Evolutionary conservation across 2,797 vertebrate species (phyloP), one percentile per base, ranked within the genome.

Genomic region (Poecilia gillii): DNA sequence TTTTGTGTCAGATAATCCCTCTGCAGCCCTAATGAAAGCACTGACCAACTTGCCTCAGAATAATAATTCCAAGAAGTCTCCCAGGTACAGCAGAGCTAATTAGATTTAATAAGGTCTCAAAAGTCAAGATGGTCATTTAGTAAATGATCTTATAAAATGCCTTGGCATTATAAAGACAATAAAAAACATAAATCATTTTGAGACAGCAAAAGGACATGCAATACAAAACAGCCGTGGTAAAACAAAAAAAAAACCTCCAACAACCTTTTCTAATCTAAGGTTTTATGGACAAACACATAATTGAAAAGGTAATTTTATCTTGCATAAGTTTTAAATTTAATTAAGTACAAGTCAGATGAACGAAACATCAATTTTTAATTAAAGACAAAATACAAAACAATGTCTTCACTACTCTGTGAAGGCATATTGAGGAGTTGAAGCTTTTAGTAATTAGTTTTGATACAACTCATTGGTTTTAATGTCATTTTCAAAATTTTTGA

Each of bases 51-150:
- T 39, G 18, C 18, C 20, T 39, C 33, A 66, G 31, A 68, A 41
- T 41, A 23, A 41, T 39, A 41, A 39, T 68, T 39, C 41, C 64
- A 9, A 68, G 36, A 23, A 68, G 23, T 41, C 33, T 68, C 64
- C 16, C 36, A 41, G 64, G 33, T 68, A 68, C 64, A 68, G 18
- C 31, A 41, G 8, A 68, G 36, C 33, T 39, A 68, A 93, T 94
- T 91, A 84, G 85, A 91, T 90, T 87, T 89, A 90, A 90, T 87
- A 87, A 89, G 86, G 77, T 79, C 84, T 80, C 72, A 36, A 76
- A 66, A 74, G 81, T 79, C 87, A 76, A 85, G 76, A 91, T 68
- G 55, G 80, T 5, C 78, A 78, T 88, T 91, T 81, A 84, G 79
- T 49, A 82, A 88, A 91, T 86, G 57, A 89, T 81, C 75, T 83